Conservation (phyloP, 2,113 vertebrate genomes). For the Phylloscopus trochilus region DNA sequence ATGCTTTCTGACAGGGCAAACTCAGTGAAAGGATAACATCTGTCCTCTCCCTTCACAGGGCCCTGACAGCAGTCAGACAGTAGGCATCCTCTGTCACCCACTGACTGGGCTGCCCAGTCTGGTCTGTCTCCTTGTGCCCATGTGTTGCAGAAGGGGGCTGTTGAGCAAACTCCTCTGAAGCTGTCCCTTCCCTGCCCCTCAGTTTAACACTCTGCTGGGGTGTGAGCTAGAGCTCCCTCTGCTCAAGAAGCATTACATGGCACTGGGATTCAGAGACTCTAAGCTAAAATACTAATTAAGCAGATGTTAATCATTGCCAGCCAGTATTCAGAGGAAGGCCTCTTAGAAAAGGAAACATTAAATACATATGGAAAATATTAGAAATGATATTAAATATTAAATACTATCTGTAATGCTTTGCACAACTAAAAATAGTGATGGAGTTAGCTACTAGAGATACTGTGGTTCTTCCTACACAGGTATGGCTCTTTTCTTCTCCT, state of each 20-base stretch:
- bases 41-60: background rate
- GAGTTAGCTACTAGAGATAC: background rate
- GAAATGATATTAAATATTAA: background rate
- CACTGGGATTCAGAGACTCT: background rate
- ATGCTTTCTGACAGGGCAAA: background rate
- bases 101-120: background rate
- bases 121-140: background rate
- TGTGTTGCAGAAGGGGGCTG: background rate
- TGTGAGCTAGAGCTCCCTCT: background rate
- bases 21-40: background rate
- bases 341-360: background rate
- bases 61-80: background rate
- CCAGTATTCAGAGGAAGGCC: background rate
- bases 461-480: background rate
- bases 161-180: background rate
- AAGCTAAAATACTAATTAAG: background rate
- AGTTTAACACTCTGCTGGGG: background rate
- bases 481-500: slow-evolving; percentile 5
- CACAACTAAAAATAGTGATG: background rate
- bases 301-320: background rate
- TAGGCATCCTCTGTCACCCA: background rate
- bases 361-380: background rate
- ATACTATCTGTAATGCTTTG: background rate
- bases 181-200: background rate
- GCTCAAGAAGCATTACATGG: background rate